Evolutionary conservation across 35 echinoderm and acorn worm genomes (phyloP).

Genomic region (Apostichopus japonicus): DNA sequence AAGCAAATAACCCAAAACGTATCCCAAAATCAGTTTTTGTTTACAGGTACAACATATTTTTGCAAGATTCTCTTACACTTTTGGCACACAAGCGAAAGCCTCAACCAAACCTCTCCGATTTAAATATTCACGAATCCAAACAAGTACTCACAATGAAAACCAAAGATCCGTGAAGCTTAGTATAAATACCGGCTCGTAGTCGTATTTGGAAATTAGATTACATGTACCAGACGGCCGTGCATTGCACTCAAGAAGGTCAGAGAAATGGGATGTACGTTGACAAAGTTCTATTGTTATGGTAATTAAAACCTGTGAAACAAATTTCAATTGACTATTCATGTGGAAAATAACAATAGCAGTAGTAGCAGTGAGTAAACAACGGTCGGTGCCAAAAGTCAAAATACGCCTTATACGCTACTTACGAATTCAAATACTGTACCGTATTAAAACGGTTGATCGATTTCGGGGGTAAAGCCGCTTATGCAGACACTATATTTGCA

Average conservation of each 20-base stretch:
- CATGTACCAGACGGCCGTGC: not conserved
- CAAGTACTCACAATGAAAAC: not conserved
- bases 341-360: not conserved
- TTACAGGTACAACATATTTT: too few species aligned
- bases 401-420: not conserved
- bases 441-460: not conserved
- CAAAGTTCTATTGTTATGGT: not conserved
- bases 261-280: not conserved
- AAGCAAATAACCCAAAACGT: too few species aligned
- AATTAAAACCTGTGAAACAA: not conserved
- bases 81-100: too few species aligned
- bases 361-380: not conserved
- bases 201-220: too few species aligned
- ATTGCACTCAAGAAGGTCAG: not conserved
- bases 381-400: not conserved
- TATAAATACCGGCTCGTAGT: too few species aligned
- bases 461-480: not conserved
- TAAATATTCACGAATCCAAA: not conserved
- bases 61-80: too few species aligned
- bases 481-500: too few species aligned
- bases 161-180: not conserved
- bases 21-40: too few species aligned
- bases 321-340: not conserved
- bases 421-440: not conserved
- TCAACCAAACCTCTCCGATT: too few species aligned